Percentiles rank a stretch among this genome's conserved stretches.
Conservation (phyloP, 1,140 invertebrate species). For the Lasaia peninsularis region DNA sequence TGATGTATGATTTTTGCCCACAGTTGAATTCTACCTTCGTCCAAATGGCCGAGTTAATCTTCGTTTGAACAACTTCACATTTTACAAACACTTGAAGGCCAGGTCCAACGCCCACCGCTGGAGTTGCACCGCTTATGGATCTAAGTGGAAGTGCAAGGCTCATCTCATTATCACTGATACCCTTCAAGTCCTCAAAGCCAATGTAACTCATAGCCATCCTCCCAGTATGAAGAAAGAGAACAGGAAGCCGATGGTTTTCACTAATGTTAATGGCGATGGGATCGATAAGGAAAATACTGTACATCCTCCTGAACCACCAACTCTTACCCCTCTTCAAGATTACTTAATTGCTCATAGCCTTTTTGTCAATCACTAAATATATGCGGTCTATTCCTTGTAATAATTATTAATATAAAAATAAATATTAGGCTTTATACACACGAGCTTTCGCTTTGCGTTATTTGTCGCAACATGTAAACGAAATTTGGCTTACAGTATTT, state of each 20-base stretch:
- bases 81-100: slow-evolving; percentile 65
- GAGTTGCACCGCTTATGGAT: slow-evolving; percentile 68
- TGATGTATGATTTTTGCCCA: slow-evolving; percentile 29
- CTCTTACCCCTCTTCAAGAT: slow-evolving; percentile 48
- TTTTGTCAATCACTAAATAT: slow-evolving; percentile 36
- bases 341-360: slow-evolving; percentile 64
- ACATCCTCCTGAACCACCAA: slow-evolving; percentile 12
- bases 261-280: slow-evolving; percentile 29
- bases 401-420: neutral
- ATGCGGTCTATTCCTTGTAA: too few relatives aligned
- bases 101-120: slow-evolving; percentile 60
- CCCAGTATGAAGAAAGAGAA: slow-evolving; percentile 45
- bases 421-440: too few relatives aligned
- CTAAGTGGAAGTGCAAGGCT: slow-evolving; percentile 67
- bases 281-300: slow-evolving; percentile 32
- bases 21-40: slow-evolving; percentile 66
- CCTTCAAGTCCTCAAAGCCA: slow-evolving; percentile 64
- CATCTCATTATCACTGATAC: slow-evolving; percentile 64
- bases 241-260: slow-evolving; percentile 21
- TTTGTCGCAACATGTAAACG: too few relatives aligned
- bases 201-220: slow-evolving; percentile 54
- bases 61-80: slow-evolving; percentile 64
- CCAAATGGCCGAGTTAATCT: slow-evolving; percentile 62
- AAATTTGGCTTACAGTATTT: too few relatives aligned
- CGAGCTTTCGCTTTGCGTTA: too few relatives aligned